Percentiles rank a stretch among this genome's conserved stretches.
These are phyloP conservation scores for Sepiola atlantica DNA, from an alignment of 2,888 invertebrate species.

Conservation along the genomic window DNA sequence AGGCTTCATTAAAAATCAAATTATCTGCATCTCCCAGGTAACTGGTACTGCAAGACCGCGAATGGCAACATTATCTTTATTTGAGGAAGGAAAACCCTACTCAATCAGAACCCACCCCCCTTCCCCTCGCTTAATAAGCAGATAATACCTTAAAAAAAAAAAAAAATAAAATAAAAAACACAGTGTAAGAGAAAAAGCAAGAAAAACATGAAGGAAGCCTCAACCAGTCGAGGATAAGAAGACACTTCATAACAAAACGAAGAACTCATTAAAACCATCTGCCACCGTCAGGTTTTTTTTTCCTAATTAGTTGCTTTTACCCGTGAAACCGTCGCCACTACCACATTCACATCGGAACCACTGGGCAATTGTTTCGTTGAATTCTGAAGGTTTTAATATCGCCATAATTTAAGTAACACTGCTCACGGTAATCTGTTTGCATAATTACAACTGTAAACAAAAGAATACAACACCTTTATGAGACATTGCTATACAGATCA, in stretches of 20 bases:
- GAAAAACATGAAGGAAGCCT: too few species aligned
- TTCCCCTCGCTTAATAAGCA: not conserved
- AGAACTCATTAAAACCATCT: not conserved
- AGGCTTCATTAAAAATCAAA: too few species aligned
- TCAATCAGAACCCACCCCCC: not conserved
- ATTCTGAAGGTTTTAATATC: not conserved
- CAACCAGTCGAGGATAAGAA: not conserved
- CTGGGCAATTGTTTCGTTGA: not conserved
- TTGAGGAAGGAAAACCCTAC: too few species aligned
- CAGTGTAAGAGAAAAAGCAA: not conserved
- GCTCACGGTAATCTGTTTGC: not conserved
- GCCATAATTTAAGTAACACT: not conserved
- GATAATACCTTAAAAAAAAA: not conserved
- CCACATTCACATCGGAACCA: not conserved
- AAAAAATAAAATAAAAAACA: not conserved
- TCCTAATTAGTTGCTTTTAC: slow-evolving; percentile 1
- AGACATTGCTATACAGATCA: not conserved
- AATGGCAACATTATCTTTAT: too few species aligned
- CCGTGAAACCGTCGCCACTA: not conserved
- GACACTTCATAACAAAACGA: not conserved
- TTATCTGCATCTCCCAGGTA: too few species aligned
- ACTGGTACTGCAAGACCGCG: too few species aligned
- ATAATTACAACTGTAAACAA: slow-evolving; percentile 6
- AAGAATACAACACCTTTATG: not conserved
- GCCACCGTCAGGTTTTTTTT: not conserved